A percentile compares a stretch with the other conserved stretches of the same genome.
phyloP scores from a whole-genome alignment of 1,140 invertebrate species.

The Eumaeus atala region DNA sequence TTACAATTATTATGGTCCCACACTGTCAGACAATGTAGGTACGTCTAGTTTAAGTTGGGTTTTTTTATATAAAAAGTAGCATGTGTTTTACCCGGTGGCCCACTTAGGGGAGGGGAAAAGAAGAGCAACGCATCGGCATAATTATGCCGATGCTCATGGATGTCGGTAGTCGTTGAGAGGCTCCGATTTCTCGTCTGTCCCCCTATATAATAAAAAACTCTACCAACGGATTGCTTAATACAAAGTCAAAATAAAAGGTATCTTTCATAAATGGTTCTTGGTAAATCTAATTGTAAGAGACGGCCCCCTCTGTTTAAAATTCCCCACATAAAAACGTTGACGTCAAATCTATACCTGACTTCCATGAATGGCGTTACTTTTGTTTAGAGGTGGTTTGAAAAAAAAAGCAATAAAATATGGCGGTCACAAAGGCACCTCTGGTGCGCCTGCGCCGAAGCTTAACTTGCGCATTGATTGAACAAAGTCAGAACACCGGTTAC shows the following conservation, averaged over 20 bases:
- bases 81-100: no score
- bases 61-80: no score
- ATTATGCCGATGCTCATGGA: no score
- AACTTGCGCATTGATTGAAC: conserved; percentile 59
- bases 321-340: conserved; percentile 47
- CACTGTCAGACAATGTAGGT: no score
- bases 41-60: no score
- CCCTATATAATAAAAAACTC: no score
- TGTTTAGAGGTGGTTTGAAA: conserved; percentile 50
- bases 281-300: conserved; percentile 3
- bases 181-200: no score
- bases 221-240: neutral
- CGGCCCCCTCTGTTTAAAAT: conserved; percentile 22
- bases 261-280: neutral
- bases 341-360: conserved; percentile 67
- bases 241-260: neutral
- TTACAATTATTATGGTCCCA: no score
- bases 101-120: no score
- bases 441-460: conserved; percentile 50
- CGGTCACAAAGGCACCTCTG: conserved; percentile 63
- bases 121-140: no score
- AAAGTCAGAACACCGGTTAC: conserved; percentile 28
- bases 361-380: conserved; percentile 67
- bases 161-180: no score
- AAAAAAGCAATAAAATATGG: conserved; percentile 66